Evolutionary conservation across 2,797 vertebrate species (phyloP).

Genomic region (Chelon auratus): DNA sequence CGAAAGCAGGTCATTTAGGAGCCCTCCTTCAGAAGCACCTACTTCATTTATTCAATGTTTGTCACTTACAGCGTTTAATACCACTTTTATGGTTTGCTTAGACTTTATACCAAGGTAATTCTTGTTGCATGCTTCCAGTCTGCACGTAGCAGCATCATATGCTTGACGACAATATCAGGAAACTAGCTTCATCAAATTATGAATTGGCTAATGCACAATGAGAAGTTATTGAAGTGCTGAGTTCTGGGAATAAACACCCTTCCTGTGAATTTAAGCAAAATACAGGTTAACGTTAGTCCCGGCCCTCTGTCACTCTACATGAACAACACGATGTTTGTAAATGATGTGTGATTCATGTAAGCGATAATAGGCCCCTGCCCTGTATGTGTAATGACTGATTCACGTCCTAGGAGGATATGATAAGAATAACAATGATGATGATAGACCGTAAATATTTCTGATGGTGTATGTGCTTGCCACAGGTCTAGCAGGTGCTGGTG

Average conservation of each 20-base stretch:
- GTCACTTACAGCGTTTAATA: slow-evolving; percentile 22
- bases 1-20: background rate
- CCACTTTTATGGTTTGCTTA: background rate
- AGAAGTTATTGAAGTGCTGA: background rate
- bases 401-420: background rate
- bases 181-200: background rate
- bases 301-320: background rate
- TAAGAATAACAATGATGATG: background rate
- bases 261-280: background rate
- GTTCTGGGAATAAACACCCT: background rate
- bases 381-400: background rate
- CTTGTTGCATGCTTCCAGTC: slow-evolving; percentile 4
- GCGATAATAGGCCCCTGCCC: background rate
- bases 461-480: background rate
- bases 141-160: slow-evolving; percentile 2
- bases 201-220: background rate
- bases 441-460: background rate
- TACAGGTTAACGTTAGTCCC: background rate
- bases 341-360: background rate
- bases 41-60: background rate
- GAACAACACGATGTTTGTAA: background rate
- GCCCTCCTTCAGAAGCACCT: background rate
- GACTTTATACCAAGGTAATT: slow-evolving; percentile 20
- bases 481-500: background rate
- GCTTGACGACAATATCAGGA: slow-evolving; percentile 36